A percentile compares a stretch with the other conserved stretches of the same genome.
These are phyloP conservation scores for Cephus pulcher DNA, from an alignment of 2,888 invertebrate species.

Conservation along the genomic window DNA sequence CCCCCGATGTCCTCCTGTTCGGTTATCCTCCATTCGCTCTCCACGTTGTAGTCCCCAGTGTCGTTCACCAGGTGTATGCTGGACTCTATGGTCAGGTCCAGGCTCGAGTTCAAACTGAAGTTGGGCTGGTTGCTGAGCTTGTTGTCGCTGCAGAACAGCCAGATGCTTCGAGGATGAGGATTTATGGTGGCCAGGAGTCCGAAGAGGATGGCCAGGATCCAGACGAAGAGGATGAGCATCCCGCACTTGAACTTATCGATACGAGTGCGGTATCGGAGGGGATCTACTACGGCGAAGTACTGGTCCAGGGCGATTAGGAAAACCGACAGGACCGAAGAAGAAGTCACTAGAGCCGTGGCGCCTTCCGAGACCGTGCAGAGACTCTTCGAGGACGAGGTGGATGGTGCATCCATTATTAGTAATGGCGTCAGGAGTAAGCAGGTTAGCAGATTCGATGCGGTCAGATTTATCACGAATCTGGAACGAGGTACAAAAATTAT, in stretches of 20 bases:
- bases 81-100: conserved; percentile 21
- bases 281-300: conserved; percentile 76
- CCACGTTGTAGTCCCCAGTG: conserved; percentile 21
- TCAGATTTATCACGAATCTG: conserved; percentile 77
- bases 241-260: conserved; percentile 69
- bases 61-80: conserved; percentile 21
- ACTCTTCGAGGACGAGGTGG: conserved; percentile 66
- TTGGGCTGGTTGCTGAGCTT: neutral
- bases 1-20: conserved; percentile 9
- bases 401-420: conserved; percentile 69
- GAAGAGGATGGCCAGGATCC: conserved; percentile 67
- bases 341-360: conserved; percentile 71
- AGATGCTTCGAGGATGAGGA: conserved; percentile 65
- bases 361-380: conserved; percentile 73
- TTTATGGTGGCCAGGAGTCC: conserved; percentile 67
- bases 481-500: conserved; percentile 56
- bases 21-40: conserved; percentile 17
- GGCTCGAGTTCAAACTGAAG: conserved; percentile 1
- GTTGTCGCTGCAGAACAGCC: conserved; percentile 61
- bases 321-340: conserved; percentile 74
- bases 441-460: conserved; percentile 71
- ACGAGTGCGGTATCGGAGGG: conserved; percentile 73
- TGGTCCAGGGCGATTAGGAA: conserved; percentile 75
- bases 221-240: conserved; percentile 67
- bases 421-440: conserved; percentile 67